Evolutionary conservation across 2,797 vertebrate species (phyloP).

Genomic region (Helarctos malayanus): DNA sequence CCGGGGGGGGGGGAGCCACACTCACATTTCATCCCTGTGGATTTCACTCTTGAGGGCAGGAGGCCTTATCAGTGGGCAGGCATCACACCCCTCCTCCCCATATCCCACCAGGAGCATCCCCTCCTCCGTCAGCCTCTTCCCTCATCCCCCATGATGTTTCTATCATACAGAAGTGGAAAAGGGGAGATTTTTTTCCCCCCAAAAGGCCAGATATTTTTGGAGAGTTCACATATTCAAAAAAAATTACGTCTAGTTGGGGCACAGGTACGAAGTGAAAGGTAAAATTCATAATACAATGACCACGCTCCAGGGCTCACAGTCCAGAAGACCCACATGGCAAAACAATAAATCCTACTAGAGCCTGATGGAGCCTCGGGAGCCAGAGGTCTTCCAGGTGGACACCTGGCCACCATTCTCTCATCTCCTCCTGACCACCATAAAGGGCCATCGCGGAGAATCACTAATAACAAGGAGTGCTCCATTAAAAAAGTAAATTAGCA

Average conservation of each 20-base stretch:
- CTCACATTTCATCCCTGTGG: not conserved
- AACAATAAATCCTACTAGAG: not conserved
- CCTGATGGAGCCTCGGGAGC: not conserved
- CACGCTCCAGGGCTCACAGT: not conserved
- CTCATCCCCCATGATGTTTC: rapidly evolving
- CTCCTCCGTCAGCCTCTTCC: not conserved
- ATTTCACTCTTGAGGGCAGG: not conserved
- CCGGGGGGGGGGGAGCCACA: rapidly evolving
- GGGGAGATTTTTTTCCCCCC: not conserved
- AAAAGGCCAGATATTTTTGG: not conserved
- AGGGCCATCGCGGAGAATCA: not conserved
- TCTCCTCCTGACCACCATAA: not conserved
- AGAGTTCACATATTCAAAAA: not conserved
- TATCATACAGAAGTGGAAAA: not conserved
- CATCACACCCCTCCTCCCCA: not conserved
- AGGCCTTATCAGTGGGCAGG: not conserved
- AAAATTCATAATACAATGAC: not conserved
- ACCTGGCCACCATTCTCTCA: not conserved
- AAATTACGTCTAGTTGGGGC: not conserved
- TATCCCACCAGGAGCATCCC: not conserved
- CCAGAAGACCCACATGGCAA: not conserved
- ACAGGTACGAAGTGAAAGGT: not conserved
- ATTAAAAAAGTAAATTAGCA: slow-evolving; percentile 46
- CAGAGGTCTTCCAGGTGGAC: too few species aligned
- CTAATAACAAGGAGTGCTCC: not conserved